Conservation (phyloP, 2,113 vertebrate genomes). For the Sus scrofa region DNA sequence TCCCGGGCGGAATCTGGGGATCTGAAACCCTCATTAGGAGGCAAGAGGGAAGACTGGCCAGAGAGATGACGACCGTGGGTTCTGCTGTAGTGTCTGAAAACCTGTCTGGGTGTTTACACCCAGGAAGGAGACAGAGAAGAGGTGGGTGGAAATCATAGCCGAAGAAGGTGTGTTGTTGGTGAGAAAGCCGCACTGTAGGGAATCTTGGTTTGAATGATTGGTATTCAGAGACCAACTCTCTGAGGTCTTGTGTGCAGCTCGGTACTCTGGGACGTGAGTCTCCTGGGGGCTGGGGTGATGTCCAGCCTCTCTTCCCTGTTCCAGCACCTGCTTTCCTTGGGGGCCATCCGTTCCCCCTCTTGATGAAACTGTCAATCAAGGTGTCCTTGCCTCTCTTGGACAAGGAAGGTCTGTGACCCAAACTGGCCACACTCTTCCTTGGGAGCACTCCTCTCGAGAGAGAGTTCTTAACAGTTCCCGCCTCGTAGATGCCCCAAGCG, state of each 20-base stretch:
- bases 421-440: background rate
- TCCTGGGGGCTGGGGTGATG: background rate
- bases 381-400: background rate
- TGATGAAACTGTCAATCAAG: background rate
- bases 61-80: background rate
- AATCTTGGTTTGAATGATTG: background rate
- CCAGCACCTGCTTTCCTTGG: background rate
- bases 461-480: background rate
- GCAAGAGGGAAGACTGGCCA: background rate
- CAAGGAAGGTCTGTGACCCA: background rate
- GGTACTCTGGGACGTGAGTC: background rate
- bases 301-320: background rate
- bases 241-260: background rate
- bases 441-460: background rate
- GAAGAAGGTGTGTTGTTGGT: background rate
- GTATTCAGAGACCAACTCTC: background rate
- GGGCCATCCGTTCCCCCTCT: background rate
- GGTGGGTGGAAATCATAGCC: background rate
- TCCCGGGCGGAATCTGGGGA: slow-evolving; percentile 22
- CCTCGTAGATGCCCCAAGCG: background rate
- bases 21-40: slow-evolving; percentile 31
- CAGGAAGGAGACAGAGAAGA: background rate
- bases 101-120: background rate
- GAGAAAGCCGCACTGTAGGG: background rate
- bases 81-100: background rate